Evolutionary conservation across 2,113 vertebrate species (phyloP), one percentile per base, ranked within the genome.

Genomic region (Cyanistes caeruleus): DNA sequence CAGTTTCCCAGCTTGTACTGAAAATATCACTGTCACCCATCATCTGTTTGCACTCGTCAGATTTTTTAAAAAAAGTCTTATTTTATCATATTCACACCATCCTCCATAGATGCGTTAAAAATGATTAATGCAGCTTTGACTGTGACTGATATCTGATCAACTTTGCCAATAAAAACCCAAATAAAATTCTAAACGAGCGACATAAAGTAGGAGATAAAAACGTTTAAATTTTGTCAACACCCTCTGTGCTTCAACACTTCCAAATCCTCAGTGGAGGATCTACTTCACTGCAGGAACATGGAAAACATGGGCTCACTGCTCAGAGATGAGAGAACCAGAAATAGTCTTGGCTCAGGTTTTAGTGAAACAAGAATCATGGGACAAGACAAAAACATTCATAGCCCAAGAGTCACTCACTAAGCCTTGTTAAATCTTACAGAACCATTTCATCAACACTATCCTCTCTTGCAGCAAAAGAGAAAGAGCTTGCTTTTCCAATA

Each of bases 1-100:
- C 98, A 93, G 97, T 97, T 98, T 98, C 98, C 97, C 97, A 97
- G 97, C 98, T 98, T 98, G 97, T 97, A 98, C 97, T 96, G 97
- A 98, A 98, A 98, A 98, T 98, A 98, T 98, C 98, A 97, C 98
- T 98, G 97, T 98, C 98, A 97, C 95, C 98, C 97, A 25, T 97
- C 98, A 98, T 98, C 98, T 98, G 97, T 97, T 98, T 98, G 97
- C 98, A 97, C 96, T 97, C 96, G 84, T 98, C 97, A 98, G 96
- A 92, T 98, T 98, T 97, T 95, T 85, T 15, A 21, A 94, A 97
- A 97, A 97, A 97, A 97, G 95, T 89, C 98, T 97, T 98, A 98
- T 97, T 98, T 98, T 98, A 96, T 97, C 95, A 94, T 96, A 97
- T 98, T 98, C 98, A 97, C 98, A 98, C 98, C 97, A 97, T 97